Evolutionary conservation across 2,888 invertebrate genomes (phyloP), one percentile per base, ranked within the genome.

Genomic region (Tyria jacobaeae): DNA sequence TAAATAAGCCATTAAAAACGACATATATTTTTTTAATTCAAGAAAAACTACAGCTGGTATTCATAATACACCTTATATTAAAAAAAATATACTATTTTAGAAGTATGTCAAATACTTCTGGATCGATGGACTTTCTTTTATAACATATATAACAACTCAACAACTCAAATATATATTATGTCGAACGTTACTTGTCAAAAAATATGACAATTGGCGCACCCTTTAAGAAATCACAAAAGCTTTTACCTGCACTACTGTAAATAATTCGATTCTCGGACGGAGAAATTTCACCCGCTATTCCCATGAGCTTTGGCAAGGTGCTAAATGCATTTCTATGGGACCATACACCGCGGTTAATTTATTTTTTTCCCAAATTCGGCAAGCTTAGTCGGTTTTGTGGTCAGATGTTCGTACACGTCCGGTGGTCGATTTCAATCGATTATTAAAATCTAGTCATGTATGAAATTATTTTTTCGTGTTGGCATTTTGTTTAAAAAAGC

Each of bases 231-330:
- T 24, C 35, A 52, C 34, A 64, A 59, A n/a, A 52, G n/a, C 41
- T 27, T 7, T 52, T 84, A 86, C 86, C 81, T 78, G 73, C 68
- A 68, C 75, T 70, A 73, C 78, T 80, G 75, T 70, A 37, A 62
- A 57, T 24, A 58, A 62, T 76, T 76, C 68, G 72, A 75, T 80
- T 71, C 79, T 79, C 71, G 75, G 70, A 62, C 59, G 65, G 52
- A 59, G 60, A 52, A 53, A 70, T 79, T 70, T 71, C 75, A 49
- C 63, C 66, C 49, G 66, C 65, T n/a, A 55, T 80, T 80, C 78
- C 74, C 81, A 76, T 51, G 76, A 77, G 82, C 70, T 66, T 66
- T n/a, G 31, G 58, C 80, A 83, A 86, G 85, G 84, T 86, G 85
- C 67, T 74, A 72, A 70, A 70, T 57, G 62, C 10, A 60, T 52